Evolutionary conservation across 2,888 invertebrate species (phyloP), one percentile per base, ranked within the genome.

Genomic region (Polymixis flavicincta): DNA sequence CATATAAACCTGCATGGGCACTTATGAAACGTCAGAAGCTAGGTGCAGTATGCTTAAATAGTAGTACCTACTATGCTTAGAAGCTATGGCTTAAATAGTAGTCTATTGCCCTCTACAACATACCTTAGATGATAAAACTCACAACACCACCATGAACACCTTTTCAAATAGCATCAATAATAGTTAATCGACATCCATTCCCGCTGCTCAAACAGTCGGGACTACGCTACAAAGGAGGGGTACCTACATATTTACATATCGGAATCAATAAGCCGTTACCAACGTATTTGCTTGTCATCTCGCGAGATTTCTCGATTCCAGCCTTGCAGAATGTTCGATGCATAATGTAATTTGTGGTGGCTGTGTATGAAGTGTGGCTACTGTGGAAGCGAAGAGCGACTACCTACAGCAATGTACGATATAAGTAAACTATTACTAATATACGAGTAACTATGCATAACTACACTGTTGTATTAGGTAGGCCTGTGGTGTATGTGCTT

Each of bases 221-320:
- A n/a, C n/a, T 32, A 22, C 48, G 67, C 48, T 37, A 32, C 60
- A 54, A 66, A 63, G 61, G 42, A 52, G 37, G n/a, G 32, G 59
- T 71, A 82, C 50, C 50, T 64, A 70, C 22, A 68, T 76, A 77
- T 84, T 74, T 64, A 82, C 71, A 73, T 75, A 63, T 63, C 22
- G 55, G 63, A 84, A 87, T 76, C 78, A 80, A 83, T 83, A 83
- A 70, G 63, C 69, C 72, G 70, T 82, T 76, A 74, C 65, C 42
- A 50, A 69, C 50, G 50, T 80, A 57, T 71, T 75, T 70, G 76
- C 73, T 80, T 83, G 87, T 85, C 86, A 79, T 78, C 68, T 74
- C 61, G 74, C 61, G 28, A 75, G 87, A 85, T 87, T 80, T 83
- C 86, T 83, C 80, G 66, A 69, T 69, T 77, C 63, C 60, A 84